These are phyloP conservation scores for Flabesymbios commensalis DNA, from an alignment of 2,888 invertebrate genomes.

Conservation along the genomic window DNA sequence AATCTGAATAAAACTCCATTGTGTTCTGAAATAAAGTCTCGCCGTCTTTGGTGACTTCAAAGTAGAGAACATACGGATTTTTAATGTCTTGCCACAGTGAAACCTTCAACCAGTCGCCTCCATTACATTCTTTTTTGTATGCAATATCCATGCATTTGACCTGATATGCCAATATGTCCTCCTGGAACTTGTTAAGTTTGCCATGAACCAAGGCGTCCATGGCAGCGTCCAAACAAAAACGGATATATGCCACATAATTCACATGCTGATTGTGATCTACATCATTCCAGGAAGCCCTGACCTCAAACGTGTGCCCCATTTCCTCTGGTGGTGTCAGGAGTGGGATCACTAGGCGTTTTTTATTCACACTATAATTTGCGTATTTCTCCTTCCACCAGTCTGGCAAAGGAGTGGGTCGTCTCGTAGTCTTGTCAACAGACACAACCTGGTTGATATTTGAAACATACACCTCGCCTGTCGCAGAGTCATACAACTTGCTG, in stretches of 20 bases:
- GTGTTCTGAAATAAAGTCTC: conserved; percentile 25
- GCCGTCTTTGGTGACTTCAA: conserved; percentile 16
- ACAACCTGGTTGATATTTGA: conserved; percentile 44
- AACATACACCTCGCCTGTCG: conserved; percentile 31
- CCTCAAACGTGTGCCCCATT: conserved; percentile 14
- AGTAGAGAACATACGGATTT: conserved; percentile 20
- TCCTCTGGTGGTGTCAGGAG: conserved; percentile 35
- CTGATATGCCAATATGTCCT: conserved; percentile 36
- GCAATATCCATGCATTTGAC: conserved; percentile 41
- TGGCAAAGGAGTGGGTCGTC: conserved; percentile 45
- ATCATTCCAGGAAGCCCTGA: conserved; percentile 32
- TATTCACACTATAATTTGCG: conserved; percentile 25
- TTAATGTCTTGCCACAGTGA: conserved; percentile 41
- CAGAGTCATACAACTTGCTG: conserved; percentile 12
- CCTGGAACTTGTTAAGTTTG: conserved; percentile 26
- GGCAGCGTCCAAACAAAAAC: conserved; percentile 34
- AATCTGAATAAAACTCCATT: conserved; percentile 61
- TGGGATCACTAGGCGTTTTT: conserved; percentile 37
- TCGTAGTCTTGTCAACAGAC: conserved; percentile 41
- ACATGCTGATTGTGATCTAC: conserved; percentile 31
- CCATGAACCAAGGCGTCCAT: conserved; percentile 25
- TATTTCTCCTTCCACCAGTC: conserved; percentile 53
- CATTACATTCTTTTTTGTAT: conserved; percentile 46
- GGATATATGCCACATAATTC: conserved; percentile 32
- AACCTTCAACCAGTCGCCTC: conserved; percentile 42